Percentiles rank a stretch among this genome's conserved stretches.
Evolutionary conservation across 2,797 vertebrate genomes (phyloP).

Genomic region (Enteromius treurensis): DNA sequence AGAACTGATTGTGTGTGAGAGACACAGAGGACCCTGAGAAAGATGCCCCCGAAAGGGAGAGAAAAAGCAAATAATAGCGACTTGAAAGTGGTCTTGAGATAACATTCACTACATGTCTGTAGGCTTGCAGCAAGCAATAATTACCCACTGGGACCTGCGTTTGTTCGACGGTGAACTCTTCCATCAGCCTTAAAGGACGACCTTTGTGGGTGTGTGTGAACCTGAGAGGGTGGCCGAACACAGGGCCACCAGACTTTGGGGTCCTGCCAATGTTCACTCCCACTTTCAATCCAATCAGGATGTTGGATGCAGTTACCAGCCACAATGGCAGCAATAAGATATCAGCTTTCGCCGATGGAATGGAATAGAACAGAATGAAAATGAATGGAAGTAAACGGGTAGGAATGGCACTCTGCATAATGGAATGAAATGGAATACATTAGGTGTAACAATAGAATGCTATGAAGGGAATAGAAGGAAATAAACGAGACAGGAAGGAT

Average conservation of each 20-base stretch:
- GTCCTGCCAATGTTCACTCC: slow-evolving; percentile 36
- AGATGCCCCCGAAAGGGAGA: slow-evolving; percentile 13
- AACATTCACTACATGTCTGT: slow-evolving; percentile 61
- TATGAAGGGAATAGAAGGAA: background rate
- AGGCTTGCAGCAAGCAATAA: slow-evolving; percentile 66
- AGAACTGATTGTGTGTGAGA: slow-evolving; percentile 24
- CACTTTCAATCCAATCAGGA: slow-evolving; percentile 31
- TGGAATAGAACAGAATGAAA: slow-evolving; percentile 27
- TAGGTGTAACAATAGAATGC: slow-evolving; percentile 34
- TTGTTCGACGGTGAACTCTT: slow-evolving; percentile 64
- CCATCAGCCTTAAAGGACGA: background rate
- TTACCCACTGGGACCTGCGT: slow-evolving; percentile 69
- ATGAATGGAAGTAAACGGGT: slow-evolving; percentile 25
- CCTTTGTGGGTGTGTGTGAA: slow-evolving; percentile 45
- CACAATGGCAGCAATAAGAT: slow-evolving; percentile 31
- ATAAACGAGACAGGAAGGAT: slow-evolving; percentile 4
- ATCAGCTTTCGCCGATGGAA: slow-evolving; percentile 19
- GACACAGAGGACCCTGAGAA: slow-evolving; percentile 45
- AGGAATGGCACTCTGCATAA: slow-evolving; percentile 34
- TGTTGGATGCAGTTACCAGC: slow-evolving; percentile 24
- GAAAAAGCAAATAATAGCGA: slow-evolving; percentile 42
- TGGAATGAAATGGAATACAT: slow-evolving; percentile 36
- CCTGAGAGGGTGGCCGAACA: slow-evolving; percentile 31
- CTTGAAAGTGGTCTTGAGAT: slow-evolving; percentile 66
- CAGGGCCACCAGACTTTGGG: slow-evolving; percentile 29